These are phyloP conservation scores for Silurus aristotelis DNA, from an alignment of 2,797 vertebrate species.

Conservation along the genomic window DNA sequence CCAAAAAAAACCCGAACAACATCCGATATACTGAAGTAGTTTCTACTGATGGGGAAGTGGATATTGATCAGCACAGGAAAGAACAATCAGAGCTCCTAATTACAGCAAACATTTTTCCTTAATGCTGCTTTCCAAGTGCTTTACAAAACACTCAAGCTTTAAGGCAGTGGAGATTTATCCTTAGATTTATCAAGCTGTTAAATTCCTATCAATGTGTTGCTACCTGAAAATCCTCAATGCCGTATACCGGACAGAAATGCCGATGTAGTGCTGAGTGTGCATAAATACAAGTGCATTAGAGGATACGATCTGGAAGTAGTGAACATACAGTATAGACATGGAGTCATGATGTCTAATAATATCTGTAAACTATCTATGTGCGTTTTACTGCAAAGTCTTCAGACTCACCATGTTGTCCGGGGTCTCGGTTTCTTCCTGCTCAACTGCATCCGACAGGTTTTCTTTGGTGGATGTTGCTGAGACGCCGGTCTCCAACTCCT, in stretches of 20 bases:
- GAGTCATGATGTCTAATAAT: not conserved
- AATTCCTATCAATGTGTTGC: not conserved
- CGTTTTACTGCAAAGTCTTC: not conserved
- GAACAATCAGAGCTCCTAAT: constrained; percentile 46
- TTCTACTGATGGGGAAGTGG: constrained; percentile 38
- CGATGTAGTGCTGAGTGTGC: not conserved
- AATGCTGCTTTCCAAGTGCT: constrained; percentile 36
- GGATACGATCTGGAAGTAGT: not conserved
- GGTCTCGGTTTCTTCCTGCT: constrained; percentile 49
- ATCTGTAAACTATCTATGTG: not conserved
- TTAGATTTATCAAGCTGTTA: constrained; percentile 10
- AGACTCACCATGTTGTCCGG: constrained; percentile 62
- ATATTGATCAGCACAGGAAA: constrained; percentile 51
- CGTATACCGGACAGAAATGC: not conserved
- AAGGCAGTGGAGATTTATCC: not conserved
- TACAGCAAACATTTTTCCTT: constrained; percentile 15
- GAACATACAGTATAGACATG: not conserved
- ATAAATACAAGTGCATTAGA: not conserved
- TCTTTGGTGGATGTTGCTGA: constrained; percentile 69
- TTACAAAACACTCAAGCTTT: constrained; percentile 17
- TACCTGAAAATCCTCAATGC: not conserved
- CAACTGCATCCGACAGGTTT: constrained; percentile 60
- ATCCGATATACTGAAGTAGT: not conserved
- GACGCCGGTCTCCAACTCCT: constrained; percentile 74
- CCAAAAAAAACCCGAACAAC: not conserved